Conservation (phyloP, 2,113 vertebrate genomes). For the Chrysochloris asiatica region DNA sequence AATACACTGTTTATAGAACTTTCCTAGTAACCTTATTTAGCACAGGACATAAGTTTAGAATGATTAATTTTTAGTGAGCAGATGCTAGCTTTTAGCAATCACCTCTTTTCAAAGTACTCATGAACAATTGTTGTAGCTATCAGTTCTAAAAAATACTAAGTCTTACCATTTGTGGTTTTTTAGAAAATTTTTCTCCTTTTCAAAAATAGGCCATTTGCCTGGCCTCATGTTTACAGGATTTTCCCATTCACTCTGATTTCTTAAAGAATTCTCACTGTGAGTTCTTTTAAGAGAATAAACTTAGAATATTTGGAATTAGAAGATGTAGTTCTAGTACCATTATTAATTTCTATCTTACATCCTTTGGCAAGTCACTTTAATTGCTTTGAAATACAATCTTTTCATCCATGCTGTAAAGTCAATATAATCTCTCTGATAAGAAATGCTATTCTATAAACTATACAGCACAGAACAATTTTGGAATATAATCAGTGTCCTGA, state of each 20-base stretch:
- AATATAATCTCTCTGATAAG: neutral
- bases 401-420: neutral
- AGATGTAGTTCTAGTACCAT: neutral
- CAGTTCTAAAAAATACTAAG: neutral
- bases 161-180: neutral
- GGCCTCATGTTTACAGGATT: constrained; percentile 10
- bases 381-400: neutral
- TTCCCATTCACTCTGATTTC: neutral
- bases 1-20: neutral
- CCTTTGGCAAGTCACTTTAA: neutral
- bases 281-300: constrained; percentile 36
- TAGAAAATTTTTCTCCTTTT: neutral
- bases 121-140: constrained; percentile 5
- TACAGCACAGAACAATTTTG: neutral
- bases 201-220: neutral
- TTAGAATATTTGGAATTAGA: neutral
- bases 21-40: neutral
- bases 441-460: neutral
- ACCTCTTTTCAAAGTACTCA: constrained; percentile 11
- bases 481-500: neutral
- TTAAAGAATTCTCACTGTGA: constrained; percentile 15
- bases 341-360: neutral
- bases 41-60: neutral
- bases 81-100: neutral
- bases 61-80: neutral